Percentiles rank a stretch among this genome's conserved stretches.
Conservation (phyloP, 2,797 vertebrate species). For the Falco concolor region DNA sequence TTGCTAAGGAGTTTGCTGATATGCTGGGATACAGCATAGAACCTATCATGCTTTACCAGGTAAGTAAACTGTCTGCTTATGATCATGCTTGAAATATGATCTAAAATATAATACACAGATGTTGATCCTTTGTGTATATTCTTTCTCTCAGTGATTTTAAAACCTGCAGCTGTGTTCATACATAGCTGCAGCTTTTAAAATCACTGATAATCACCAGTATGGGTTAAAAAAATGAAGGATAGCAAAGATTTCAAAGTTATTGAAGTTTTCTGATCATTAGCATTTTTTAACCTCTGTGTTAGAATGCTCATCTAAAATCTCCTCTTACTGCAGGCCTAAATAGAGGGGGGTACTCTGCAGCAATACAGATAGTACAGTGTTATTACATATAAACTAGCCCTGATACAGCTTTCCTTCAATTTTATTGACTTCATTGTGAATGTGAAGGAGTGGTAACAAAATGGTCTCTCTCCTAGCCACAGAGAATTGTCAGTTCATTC, state of each 20-base stretch:
- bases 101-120: background rate
- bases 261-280: background rate
- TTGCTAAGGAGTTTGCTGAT: conserved; percentile 88
- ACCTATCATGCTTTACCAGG: conserved; percentile 96
- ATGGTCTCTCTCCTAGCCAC: background rate
- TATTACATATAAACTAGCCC: background rate
- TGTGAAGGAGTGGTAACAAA: background rate
- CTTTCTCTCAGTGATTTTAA: background rate
- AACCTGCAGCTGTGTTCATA: background rate
- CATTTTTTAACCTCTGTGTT: background rate
- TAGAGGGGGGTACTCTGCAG: background rate
- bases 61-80: conserved; percentile 50
- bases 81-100: background rate
- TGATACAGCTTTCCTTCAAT: background rate
- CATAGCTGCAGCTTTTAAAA: background rate
- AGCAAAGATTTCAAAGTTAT: background rate
- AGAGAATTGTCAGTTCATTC: background rate
- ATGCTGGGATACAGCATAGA: conserved; percentile 88
- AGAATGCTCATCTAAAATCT: background rate
- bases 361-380: background rate
- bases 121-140: background rate
- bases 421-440: background rate
- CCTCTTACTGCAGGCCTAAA: background rate
- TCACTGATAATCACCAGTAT: background rate
- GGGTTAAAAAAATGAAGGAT: background rate